A percentile compares a stretch with the other conserved stretches of the same genome.
Evolutionary conservation across 30 jellyfish, hydroid and myxozoan genomes (phyloP).

Genomic region (Hydra vulgaris): DNA sequence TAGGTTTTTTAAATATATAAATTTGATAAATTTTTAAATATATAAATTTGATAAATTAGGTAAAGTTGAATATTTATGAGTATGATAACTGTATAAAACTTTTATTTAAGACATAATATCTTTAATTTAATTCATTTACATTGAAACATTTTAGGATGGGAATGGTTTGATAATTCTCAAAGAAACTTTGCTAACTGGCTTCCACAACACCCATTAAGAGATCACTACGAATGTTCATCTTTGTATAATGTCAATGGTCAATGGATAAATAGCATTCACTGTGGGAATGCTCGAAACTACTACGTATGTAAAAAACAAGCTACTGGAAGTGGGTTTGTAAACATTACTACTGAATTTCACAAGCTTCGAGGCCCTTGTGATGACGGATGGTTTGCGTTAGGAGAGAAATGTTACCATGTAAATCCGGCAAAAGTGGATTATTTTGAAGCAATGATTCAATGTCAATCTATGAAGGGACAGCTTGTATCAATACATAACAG

Average conservation of each 20-base stretch:
- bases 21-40: no score
- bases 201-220: neutral
- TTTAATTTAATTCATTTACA: neutral
- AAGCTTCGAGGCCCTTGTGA: slow-evolving; percentile 7
- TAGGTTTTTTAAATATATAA: no score
- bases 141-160: slow-evolving; percentile 2
- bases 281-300: neutral
- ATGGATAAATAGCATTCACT: neutral
- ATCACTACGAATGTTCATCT: neutral
- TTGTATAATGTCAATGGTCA: neutral
- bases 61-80: no score
- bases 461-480: slow-evolving; percentile 1
- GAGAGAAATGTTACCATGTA: slow-evolving; percentile 10
- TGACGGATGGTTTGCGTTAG: slow-evolving; percentile 1
- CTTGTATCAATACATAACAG: slow-evolving; percentile 1
- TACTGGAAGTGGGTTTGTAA: neutral
- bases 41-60: no score
- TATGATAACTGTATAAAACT: no score
- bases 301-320: slow-evolving; percentile 21
- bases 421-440: neutral
- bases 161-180: slow-evolving; percentile 5
- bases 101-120: no score
- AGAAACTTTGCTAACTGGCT: slow-evolving; percentile 11
- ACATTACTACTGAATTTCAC: neutral
- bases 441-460: slow-evolving; percentile 8